Percentiles rank a stretch among this genome's conserved stretches.
phyloP scores from a whole-genome alignment of 2,888 invertebrate genomes.

The Oxyteleia sp. region DNA sequence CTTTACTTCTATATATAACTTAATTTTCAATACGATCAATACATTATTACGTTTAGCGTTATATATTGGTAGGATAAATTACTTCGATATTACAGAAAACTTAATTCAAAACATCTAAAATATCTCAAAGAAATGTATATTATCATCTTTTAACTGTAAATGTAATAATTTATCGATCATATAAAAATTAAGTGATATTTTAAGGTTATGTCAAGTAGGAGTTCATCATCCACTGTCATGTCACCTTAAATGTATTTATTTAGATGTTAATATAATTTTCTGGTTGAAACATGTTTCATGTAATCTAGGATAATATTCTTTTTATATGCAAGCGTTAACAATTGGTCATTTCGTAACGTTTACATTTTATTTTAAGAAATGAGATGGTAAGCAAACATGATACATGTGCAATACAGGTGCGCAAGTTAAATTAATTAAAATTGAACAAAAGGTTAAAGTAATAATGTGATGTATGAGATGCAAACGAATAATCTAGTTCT shows the following conservation, averaged over 20 bases:
- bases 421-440: slow-evolving; percentile 67
- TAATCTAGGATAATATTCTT: neutral
- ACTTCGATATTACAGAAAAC: too few species aligned
- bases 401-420: slow-evolving; percentile 44
- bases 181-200: too few species aligned
- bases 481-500: slow-evolving; percentile 73
- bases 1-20: too few species aligned
- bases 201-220: too few species aligned
- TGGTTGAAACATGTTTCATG: neutral
- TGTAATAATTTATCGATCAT: too few species aligned
- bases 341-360: slow-evolving; percentile 3
- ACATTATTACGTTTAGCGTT: too few species aligned
- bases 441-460: slow-evolving; percentile 67
- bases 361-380: slow-evolving; percentile 12
- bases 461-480: slow-evolving; percentile 70
- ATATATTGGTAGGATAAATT: too few species aligned
- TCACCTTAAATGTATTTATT: neutral
- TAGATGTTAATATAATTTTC: neutral
- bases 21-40: too few species aligned
- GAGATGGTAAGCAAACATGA: slow-evolving; percentile 11
- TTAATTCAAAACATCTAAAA: too few species aligned
- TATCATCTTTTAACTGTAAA: too few species aligned
- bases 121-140: too few species aligned
- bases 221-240: too few species aligned
- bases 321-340: slow-evolving; percentile 5